Percentiles rank a stretch among this genome's conserved stretches.
Conservation (phyloP, 2,113 vertebrate genomes). For the Ariopsis seemanni region DNA sequence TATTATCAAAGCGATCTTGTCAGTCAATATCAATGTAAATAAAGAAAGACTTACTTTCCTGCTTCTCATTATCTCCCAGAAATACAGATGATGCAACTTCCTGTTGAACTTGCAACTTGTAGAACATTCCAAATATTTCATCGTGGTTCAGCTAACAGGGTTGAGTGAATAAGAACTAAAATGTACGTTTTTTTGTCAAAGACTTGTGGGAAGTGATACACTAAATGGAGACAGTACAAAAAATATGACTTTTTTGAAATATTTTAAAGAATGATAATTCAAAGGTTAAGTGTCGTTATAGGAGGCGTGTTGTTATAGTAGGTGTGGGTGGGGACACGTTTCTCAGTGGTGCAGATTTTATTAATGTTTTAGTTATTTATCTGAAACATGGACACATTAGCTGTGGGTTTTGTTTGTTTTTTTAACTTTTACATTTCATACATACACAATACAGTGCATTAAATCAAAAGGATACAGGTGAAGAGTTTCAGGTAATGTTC, state of each 20-base stretch:
- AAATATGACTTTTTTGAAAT: too few relatives aligned
- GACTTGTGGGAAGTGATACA: too few relatives aligned
- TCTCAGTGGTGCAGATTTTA: not conserved
- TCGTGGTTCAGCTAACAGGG: not conserved
- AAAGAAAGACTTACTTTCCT: not conserved
- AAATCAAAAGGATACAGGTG: too few relatives aligned
- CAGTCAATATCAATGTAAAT: not conserved
- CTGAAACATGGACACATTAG: not conserved
- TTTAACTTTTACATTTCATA: not conserved
- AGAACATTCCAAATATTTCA: not conserved
- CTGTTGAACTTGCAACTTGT: not conserved
- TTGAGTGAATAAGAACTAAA: not conserved
- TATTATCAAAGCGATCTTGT: not conserved
- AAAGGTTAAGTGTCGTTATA: not conserved
- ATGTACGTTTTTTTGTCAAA: too few relatives aligned
- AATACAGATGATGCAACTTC: conserved; percentile 1
- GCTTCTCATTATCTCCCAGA: not conserved
- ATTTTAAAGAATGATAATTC: too few relatives aligned
- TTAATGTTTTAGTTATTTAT: not conserved
- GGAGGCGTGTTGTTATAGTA: not conserved
- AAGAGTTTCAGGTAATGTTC: too few relatives aligned
- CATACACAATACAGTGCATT: too few relatives aligned
- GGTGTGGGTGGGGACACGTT: not conserved
- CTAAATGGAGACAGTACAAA: too few relatives aligned
- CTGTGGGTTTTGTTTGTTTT: not conserved